A percentile compares a stretch with the other conserved stretches of the same genome.
Conservation (phyloP, 1,140 invertebrate species). For the Psix sp. region DNA sequence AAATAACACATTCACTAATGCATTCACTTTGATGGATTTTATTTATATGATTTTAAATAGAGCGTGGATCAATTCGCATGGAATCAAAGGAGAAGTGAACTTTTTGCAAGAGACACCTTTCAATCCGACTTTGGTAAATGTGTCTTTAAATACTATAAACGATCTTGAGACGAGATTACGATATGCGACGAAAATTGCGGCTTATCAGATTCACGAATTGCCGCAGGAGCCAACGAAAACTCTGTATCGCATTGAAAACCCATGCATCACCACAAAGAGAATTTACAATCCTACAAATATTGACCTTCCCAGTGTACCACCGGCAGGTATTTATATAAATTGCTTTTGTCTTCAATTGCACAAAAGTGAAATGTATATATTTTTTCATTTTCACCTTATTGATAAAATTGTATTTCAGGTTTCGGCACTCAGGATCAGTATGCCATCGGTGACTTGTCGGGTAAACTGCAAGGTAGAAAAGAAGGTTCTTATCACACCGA, state of each 20-base stretch:
- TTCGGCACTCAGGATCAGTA: constrained; percentile 92
- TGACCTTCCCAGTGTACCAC: constrained; percentile 78
- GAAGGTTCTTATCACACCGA: constrained; percentile 83
- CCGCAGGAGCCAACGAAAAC: constrained; percentile 80
- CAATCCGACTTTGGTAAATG: constrained; percentile 88
- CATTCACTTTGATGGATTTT: no score
- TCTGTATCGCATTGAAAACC: constrained; percentile 71
- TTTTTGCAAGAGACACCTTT: constrained; percentile 90
- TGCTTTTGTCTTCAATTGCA: no score
- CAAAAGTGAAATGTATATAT: neutral
- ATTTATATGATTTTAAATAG: constrained; percentile 73
- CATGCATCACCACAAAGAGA: constrained; percentile 82
- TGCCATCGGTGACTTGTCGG: constrained; percentile 91
- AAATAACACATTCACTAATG: no score
- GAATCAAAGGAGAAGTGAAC: constrained; percentile 87
- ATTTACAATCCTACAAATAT: constrained; percentile 84
- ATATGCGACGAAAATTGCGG: constrained; percentile 79
- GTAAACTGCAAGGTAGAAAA: constrained; percentile 87
- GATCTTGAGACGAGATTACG: constrained; percentile 81
- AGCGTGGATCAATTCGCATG: constrained; percentile 85
- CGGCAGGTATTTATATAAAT: constrained; percentile 77
- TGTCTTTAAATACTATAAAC: constrained; percentile 82
- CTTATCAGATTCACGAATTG: constrained; percentile 84
- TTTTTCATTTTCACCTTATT: neutral
- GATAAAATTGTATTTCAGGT: constrained; percentile 70